phyloP scores from a whole-genome alignment of 2,113 vertebrate genomes.

The Martes martes region DNA sequence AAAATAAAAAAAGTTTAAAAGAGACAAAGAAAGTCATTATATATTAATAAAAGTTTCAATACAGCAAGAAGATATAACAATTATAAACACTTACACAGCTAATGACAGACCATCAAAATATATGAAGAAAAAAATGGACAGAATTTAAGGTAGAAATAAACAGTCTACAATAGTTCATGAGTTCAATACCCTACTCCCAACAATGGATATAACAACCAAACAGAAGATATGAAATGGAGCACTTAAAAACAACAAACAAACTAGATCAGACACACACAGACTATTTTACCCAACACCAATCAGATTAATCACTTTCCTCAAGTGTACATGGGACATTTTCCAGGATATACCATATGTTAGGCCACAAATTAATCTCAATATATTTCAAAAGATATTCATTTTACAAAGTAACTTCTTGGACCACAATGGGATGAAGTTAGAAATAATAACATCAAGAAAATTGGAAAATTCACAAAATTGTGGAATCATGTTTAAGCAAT shows the following conservation, averaged over 20 bases:
- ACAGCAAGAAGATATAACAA: neutral
- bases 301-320: neutral
- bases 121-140: neutral
- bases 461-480: neutral
- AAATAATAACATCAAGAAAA: neutral
- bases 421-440: neutral
- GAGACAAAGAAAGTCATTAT: neutral
- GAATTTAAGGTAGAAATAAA: neutral
- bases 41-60: neutral
- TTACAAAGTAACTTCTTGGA: neutral
- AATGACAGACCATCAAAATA: neutral
- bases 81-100: neutral
- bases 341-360: neutral
- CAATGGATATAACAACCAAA: neutral
- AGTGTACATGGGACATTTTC: neutral
- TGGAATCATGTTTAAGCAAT: neutral
- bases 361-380: neutral
- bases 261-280: neutral
- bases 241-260: neutral
- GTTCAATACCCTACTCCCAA: neutral
- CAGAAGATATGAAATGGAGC: neutral
- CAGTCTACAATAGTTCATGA: neutral
- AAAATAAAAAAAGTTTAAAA: neutral
- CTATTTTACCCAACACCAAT: neutral
- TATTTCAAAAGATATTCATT: neutral